These are phyloP conservation scores for Tautogolabrus adspersus DNA, from an alignment of 2,113 vertebrate species.

Conservation along the genomic window DNA sequence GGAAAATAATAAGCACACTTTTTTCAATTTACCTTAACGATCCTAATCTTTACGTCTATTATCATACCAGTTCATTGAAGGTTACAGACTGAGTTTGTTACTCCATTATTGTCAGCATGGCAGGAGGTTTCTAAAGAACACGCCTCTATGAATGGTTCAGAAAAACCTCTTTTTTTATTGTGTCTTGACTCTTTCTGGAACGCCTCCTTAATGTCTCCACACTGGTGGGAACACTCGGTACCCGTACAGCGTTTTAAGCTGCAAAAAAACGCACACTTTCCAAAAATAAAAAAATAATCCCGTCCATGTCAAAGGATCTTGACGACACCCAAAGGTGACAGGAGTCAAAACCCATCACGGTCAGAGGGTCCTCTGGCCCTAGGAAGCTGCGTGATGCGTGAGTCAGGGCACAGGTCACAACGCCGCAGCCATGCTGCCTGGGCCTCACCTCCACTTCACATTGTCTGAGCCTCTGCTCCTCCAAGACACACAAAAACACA, in stretches of 20 bases:
- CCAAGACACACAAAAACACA: slow-evolving; percentile 40
- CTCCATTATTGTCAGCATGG: not conserved
- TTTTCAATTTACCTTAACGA: slow-evolving; percentile 27
- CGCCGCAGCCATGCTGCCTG: slow-evolving; percentile 77
- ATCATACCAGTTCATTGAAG: not conserved
- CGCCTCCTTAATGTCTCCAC: slow-evolving; percentile 8
- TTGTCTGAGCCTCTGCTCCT: slow-evolving; percentile 66
- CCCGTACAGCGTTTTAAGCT: slow-evolving; percentile 73
- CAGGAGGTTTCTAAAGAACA: not conserved
- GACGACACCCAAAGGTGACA: slow-evolving; percentile 90
- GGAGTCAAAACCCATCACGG: slow-evolving; percentile 91
- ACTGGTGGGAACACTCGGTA: slow-evolving; percentile 40
- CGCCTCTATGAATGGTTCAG: slow-evolving; percentile 11
- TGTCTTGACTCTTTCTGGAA: slow-evolving; percentile 24
- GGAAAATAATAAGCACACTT: not conserved
- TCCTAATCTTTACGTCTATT: slow-evolving; percentile 10
- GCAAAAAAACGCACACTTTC: slow-evolving; percentile 53
- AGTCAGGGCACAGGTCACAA: slow-evolving; percentile 85
- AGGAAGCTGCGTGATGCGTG: slow-evolving; percentile 85
- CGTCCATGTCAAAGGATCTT: slow-evolving; percentile 77
- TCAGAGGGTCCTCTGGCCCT: slow-evolving; percentile 84
- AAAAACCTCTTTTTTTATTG: not conserved
- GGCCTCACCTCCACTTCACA: slow-evolving; percentile 86
- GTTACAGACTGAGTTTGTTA: slow-evolving; percentile 10
- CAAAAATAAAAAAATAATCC: slow-evolving; percentile 48